These are phyloP conservation scores for Plotosus lineatus DNA, from an alignment of 2,113 vertebrate genomes.

Conservation along the genomic window DNA sequence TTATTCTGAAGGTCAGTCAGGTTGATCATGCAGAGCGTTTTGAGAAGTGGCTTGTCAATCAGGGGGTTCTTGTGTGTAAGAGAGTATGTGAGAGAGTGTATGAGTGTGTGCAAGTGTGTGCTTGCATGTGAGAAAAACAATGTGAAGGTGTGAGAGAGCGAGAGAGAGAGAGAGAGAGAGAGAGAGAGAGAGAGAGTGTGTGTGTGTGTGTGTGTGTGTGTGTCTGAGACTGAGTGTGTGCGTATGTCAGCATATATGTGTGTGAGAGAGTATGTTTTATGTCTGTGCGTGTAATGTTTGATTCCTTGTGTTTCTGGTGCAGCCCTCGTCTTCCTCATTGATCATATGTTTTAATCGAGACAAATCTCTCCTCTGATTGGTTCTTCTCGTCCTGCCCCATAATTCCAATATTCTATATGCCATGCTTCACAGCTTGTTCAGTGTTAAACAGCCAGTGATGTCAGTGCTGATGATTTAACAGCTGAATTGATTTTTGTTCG, in stretches of 20 bases:
- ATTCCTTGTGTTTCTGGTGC: conserved; percentile 17
- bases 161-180: neutral
- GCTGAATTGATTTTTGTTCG: neutral
- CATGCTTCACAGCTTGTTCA: neutral
- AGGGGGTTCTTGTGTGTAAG: neutral
- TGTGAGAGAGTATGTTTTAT: no score
- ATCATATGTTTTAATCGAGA: neutral
- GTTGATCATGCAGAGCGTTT: conserved; percentile 26
- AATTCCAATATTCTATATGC: neutral
- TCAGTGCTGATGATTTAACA: neutral
- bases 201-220: neutral
- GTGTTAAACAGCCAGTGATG: neutral
- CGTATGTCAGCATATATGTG: neutral
- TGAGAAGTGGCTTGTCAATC: neutral
- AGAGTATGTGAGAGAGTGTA: neutral
- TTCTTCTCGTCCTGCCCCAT: neutral
- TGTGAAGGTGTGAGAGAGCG: neutral
- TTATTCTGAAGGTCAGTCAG: conserved; percentile 26
- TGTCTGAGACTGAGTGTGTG: neutral
- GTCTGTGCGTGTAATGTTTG: conserved; percentile 7
- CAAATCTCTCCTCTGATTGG: neutral
- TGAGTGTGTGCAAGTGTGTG: neutral
- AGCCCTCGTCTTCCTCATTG: neutral
- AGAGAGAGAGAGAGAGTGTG: neutral
- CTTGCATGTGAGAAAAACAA: no score